Conservation (phyloP, 2,888 invertebrate genomes). For the Agrotis puta region DNA sequence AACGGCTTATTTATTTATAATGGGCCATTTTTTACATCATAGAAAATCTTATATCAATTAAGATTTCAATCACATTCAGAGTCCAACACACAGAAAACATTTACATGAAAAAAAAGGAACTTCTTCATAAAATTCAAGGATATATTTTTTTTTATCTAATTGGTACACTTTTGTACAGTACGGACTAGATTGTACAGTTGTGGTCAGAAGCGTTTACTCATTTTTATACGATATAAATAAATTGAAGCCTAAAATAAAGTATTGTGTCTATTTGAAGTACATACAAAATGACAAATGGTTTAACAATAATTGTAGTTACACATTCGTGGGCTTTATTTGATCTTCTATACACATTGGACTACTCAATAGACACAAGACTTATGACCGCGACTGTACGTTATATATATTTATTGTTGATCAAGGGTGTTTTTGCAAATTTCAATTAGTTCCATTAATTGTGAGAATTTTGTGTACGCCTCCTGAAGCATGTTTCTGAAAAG, state of each 20-base stretch:
- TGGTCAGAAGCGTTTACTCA: slow-evolving; percentile 67
- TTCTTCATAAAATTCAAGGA: slow-evolving; percentile 68
- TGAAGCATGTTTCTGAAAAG: slow-evolving; percentile 85
- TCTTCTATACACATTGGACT: slow-evolving; percentile 53
- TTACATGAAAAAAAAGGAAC: slow-evolving; percentile 70
- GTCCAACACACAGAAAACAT: slow-evolving; percentile 19
- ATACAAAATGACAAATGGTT: slow-evolving; percentile 30
- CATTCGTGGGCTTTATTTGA: slow-evolving; percentile 31
- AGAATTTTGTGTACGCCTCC: slow-evolving; percentile 83
- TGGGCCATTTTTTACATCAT: slow-evolving; percentile 22
- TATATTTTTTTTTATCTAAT: slow-evolving; percentile 63
- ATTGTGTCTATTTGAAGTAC: slow-evolving; percentile 31
- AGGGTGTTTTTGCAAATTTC: slow-evolving; percentile 75
- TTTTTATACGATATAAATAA: slow-evolving; percentile 32
- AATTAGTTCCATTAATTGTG: slow-evolving; percentile 79
- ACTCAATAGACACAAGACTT: slow-evolving; percentile 47
- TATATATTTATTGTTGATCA: slow-evolving; percentile 44
- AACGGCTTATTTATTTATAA: slow-evolving; percentile 8
- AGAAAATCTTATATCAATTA: slow-evolving; percentile 32
- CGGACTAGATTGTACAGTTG: slow-evolving; percentile 77
- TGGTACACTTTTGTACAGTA: slow-evolving; percentile 76
- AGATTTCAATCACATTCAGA: slow-evolving; percentile 42
- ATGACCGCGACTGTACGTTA: slow-evolving; percentile 71
- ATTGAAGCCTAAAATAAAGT: slow-evolving; percentile 42
- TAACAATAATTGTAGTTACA: slow-evolving; percentile 48